These are phyloP conservation scores for Phalera bucephala DNA, from an alignment of 2,888 invertebrate species.

Conservation along the genomic window DNA sequence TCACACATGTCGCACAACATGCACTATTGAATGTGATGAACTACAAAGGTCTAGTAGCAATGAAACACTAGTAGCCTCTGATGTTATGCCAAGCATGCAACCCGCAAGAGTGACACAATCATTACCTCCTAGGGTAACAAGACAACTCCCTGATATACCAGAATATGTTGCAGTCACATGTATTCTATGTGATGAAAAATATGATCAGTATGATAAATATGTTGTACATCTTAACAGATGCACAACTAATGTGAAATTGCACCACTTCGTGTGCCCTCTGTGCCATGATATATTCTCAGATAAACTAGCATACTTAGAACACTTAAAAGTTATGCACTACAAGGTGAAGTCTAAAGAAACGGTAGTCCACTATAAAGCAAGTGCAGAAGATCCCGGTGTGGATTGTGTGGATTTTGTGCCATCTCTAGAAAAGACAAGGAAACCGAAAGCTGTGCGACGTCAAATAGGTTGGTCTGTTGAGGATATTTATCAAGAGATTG, in stretches of 20 bases:
- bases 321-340: constrained; percentile 59
- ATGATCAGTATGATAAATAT: constrained; percentile 66
- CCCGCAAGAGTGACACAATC: constrained; percentile 13
- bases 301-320: constrained; percentile 63
- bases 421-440: constrained; percentile 62
- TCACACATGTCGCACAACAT: constrained; percentile 68
- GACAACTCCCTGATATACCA: constrained; percentile 23
- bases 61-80: constrained; percentile 71
- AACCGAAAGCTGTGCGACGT: constrained; percentile 65
- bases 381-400: constrained; percentile 45
- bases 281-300: constrained; percentile 73
- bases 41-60: constrained; percentile 66
- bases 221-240: constrained; percentile 69
- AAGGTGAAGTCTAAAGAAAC: constrained; percentile 50
- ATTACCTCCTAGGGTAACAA: not conserved
- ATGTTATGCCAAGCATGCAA: constrained; percentile 39
- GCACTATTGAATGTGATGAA: constrained; percentile 69
- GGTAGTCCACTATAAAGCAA: constrained; percentile 49
- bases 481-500: constrained; percentile 78
- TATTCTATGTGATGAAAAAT: constrained; percentile 71
- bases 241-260: constrained; percentile 73
- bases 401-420: constrained; percentile 73
- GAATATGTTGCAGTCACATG: constrained; percentile 58
- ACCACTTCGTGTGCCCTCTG: constrained; percentile 71
- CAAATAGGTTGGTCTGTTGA: constrained; percentile 79